phyloP scores from a whole-genome alignment of 2,797 vertebrate genomes.

The Austrolebias charrua region DNA sequence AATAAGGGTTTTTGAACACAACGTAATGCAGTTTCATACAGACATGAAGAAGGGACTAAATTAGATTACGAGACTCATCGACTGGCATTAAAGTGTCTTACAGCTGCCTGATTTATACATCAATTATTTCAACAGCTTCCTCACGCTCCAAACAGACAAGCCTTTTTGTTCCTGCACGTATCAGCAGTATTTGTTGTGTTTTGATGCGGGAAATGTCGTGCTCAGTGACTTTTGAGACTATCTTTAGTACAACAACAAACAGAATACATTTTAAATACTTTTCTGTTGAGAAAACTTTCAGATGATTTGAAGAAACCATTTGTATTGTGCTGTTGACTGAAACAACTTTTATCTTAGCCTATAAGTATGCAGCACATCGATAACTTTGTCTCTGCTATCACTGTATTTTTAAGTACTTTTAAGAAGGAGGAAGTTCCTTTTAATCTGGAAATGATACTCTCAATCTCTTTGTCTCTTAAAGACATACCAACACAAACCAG shows the following conservation, averaged over 20 bases:
- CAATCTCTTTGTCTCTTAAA: not conserved
- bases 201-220: not conserved
- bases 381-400: not conserved
- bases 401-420: not conserved
- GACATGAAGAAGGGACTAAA: not conserved
- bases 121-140: conserved; percentile 3
- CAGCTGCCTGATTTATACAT: conserved; percentile 15
- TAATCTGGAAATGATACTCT: not conserved
- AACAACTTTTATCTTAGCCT: conserved; percentile 8
- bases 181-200: conserved; percentile 13
- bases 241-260: not conserved
- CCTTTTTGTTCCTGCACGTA: conserved; percentile 7
- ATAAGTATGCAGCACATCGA: not conserved
- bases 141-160: conserved; percentile 6
- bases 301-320: not conserved
- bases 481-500: not conserved
- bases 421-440: not conserved
- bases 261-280: conserved; percentile 1
- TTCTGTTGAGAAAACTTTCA: not conserved
- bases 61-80: not conserved
- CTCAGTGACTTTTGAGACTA: too few relatives aligned
- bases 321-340: not conserved
- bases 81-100: not conserved
- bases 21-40: not conserved
- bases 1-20: not conserved